Base-by-base conservation (phyloP, 2,113 vertebrate genomes). In the Psettodes erumei region DNA sequence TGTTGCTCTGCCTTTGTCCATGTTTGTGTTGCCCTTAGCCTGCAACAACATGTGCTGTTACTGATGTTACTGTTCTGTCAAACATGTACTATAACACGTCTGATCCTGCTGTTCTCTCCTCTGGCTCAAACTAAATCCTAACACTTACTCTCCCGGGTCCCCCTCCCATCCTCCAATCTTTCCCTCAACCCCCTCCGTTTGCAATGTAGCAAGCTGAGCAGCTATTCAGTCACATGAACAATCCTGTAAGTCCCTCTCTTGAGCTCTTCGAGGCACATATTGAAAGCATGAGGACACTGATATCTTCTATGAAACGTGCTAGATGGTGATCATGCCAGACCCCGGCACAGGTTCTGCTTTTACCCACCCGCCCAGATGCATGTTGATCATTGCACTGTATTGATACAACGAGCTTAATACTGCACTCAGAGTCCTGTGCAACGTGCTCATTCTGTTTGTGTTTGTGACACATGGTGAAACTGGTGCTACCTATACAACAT, bases 151-250 rank as follows among this genome's bases (percentile, higher is more conserved):
- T 95, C 94, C 95, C 92, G 94, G 90, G 94, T 96, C 90, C 95
- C 93, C 71, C 25, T 35, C 43, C 48, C 51, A 8, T 1, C 27
- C 43, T 93, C 93, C 91, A 40, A 68, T 92, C 93, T 93, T 75
- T 59, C 71, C 83, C 64, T 77, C 81, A 32, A 76, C 70, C 84
- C n/a, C 92, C 92, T 90, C 93, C 60, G 60, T 96, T 96, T 95
- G 94, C 95, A 94, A 95, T 96, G 94, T 97, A 99, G 98, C 98
- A 99, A 95, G 98, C 98, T 94, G 98, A 99, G 93, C 98, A 99
- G 95, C 98, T 99, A 94, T 98, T 99, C 96, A 99, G 97, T 98
- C 98, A 99, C 95, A 97, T 97, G 96, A 98, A 98, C 96, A 97
- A 95, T 89, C 97, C 97, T 95, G 98, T 99, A 99, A 99, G 97